Evolutionary conservation across 1,140 invertebrate genomes (phyloP), one percentile per base, ranked within the genome.

Genomic region (Zaprionus taronus): DNA sequence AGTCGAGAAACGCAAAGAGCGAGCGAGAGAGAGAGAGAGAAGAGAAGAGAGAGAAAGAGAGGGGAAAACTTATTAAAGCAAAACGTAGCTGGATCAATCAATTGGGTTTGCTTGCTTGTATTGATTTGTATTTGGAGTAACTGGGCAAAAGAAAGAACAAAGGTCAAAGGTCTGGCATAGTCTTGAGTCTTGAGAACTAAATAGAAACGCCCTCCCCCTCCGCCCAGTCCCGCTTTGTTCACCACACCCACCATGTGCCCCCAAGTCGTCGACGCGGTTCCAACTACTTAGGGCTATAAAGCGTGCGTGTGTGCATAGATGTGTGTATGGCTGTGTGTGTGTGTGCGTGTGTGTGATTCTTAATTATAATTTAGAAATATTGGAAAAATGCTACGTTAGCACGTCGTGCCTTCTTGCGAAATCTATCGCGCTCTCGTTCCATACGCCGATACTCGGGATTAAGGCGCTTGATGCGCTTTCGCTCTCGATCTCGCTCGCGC

Each of bases 331-430:
- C n/a, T n/a, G 24, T 38, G 57, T 75, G 67, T 49, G 55, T 64
- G 70, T 63, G 57, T 70, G 31, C 51, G 74, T 55, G 70, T 67
- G 56, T 70, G 72, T 67, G 61, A 47, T 56, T 24, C 53, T 64
- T 56, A 51, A 65, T 79, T 67, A 77, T 80, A 74, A 76, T 75
- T 63, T 67, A 72, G 71, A 73, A 79, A 87, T 89, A 89, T 89
- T 89, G 86, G 85, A 90, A 90, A 90, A 90, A 90, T 91, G 86
- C 86, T 91, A 91, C 86, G 86, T 90, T 91, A 91, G 86, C 82
- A 80, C 86, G 86, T 91, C 86, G 86, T 91, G 86, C 86, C 86
- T 90, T 90, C 86, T 90, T 90, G 80, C 86, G 86, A 68, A 91
- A 91, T 72, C 86, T 83, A 83, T 90, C 86, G 63, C 86, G 80